These are phyloP conservation scores for Drosophila subquinaria DNA, from an alignment of 2,888 invertebrate genomes.

Conservation along the genomic window DNA sequence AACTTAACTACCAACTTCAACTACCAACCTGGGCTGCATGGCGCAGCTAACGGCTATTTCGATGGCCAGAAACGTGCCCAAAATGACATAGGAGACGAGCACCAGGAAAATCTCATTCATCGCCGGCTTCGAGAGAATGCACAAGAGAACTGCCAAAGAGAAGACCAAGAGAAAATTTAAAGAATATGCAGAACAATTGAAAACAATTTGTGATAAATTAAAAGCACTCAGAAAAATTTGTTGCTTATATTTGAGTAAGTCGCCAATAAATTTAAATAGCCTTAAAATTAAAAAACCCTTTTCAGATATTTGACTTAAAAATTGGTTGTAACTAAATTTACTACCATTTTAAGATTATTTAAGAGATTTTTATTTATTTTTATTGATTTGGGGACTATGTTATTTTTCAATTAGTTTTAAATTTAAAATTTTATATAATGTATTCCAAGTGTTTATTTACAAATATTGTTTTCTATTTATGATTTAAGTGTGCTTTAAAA, in stretches of 20 bases:
- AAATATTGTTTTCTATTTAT: too few relatives aligned
- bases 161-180: slow-evolving; percentile 19
- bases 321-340: too few relatives aligned
- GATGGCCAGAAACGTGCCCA: slow-evolving; percentile 91
- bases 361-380: too few relatives aligned
- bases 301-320: too few relatives aligned
- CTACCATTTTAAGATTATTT: not conserved
- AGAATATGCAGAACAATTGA: slow-evolving; percentile 1
- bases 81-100: slow-evolving; percentile 93
- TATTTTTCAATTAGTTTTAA: too few relatives aligned
- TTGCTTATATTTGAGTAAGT: not conserved
- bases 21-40: slow-evolving; percentile 85
- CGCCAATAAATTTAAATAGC: not conserved
- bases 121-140: slow-evolving; percentile 92
- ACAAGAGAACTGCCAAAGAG: slow-evolving; percentile 87
- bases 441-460: too few relatives aligned
- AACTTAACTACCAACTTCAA: slow-evolving; percentile 61
- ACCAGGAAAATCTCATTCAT: slow-evolving; percentile 95
- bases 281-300: too few relatives aligned
- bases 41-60: slow-evolving; percentile 87
- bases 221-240: not conserved
- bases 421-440: too few relatives aligned
- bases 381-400: too few relatives aligned
- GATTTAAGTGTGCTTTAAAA: too few relatives aligned
- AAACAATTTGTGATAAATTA: slow-evolving; percentile 19